Conservation (phyloP, 2,888 invertebrate genomes). For the Epicampocera succincta region DNA sequence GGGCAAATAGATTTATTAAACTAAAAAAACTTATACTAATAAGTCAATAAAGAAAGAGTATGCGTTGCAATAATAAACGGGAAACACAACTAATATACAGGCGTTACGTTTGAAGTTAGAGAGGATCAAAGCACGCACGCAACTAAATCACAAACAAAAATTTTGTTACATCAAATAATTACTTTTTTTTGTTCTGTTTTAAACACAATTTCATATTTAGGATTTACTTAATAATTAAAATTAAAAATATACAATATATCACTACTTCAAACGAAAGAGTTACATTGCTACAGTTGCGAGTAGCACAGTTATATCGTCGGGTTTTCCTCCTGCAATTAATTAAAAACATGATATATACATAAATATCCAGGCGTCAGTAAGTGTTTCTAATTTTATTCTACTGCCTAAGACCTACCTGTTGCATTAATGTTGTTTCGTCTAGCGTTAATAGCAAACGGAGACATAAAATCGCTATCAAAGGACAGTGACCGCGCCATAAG, state of each 20-base stretch:
- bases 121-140: constrained; percentile 11
- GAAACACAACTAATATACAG: constrained; percentile 16
- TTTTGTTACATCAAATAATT: constrained; percentile 36
- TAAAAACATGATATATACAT: constrained; percentile 33
- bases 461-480: constrained; percentile 96
- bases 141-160: constrained; percentile 33
- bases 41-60: constrained; percentile 36
- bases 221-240: constrained; percentile 56
- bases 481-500: constrained; percentile 97
- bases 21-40: constrained; percentile 62
- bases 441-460: constrained; percentile 97
- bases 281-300: constrained; percentile 94
- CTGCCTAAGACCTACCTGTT: constrained; percentile 86
- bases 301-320: constrained; percentile 99
- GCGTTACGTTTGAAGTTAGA: constrained; percentile 17
- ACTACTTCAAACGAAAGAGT: constrained; percentile 64
- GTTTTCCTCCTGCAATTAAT: constrained; percentile 92
- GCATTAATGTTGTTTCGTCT: constrained; percentile 95
- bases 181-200: constrained; percentile 35
- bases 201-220: constrained; percentile 53
- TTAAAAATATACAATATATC: constrained; percentile 55
- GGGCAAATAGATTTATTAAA: constrained; percentile 53
- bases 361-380: background rate
- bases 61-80: constrained; percentile 10
- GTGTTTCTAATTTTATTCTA: background rate